Evolutionary conservation across 2,888 invertebrate genomes (phyloP), one percentile per base, ranked within the genome.

Genomic region (Chrysolina haemoptera): DNA sequence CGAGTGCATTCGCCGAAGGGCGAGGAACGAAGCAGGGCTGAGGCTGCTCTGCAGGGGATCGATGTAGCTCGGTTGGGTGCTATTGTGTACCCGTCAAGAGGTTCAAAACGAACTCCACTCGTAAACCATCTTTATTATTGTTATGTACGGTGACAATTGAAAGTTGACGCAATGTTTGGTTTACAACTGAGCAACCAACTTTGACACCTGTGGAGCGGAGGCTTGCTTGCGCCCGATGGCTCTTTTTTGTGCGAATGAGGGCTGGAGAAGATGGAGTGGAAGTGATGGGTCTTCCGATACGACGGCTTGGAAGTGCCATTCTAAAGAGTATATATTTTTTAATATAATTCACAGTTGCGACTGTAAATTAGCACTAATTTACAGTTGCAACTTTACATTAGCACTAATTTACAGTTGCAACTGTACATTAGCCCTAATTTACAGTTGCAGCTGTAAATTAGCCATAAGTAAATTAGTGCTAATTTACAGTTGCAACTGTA

Each of bases 71-170:
- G 65, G 85, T 82, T 80, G 87, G 88, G 82, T 80, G 82, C 85
- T 87, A 88, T 88, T 88, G 88, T 88, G 83, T 77, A 79, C 81
- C 84, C 86, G 88, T 88, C 87, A 88, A 86, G 88, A 88, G 81
- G 82, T 85, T 83, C 81, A 74, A 81, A 70, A 80, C 79, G 82
- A 81, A 84, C 84, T 83, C 83, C 85, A 84, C 84, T 86, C 86
- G 86, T 87, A 87, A 88, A 87, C 87, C 84, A 87, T 87, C 87
- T 87, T 86, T 86, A 87, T 87, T 87, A 88, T 86, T 84, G 82
- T 82, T 84, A 81, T 41, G 80, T 82, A 80, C 79, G 78, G 78
- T 82, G 79, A 84, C 84, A 84, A 84, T 84, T 84, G 84, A 84
- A 84, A 84, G 81, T 83, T 84, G 83, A 84, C 82, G 82, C 84